These are phyloP conservation scores for Erpobdella octoculata DNA, from an alignment of 2,888 invertebrate species.

Conservation along the genomic window DNA sequence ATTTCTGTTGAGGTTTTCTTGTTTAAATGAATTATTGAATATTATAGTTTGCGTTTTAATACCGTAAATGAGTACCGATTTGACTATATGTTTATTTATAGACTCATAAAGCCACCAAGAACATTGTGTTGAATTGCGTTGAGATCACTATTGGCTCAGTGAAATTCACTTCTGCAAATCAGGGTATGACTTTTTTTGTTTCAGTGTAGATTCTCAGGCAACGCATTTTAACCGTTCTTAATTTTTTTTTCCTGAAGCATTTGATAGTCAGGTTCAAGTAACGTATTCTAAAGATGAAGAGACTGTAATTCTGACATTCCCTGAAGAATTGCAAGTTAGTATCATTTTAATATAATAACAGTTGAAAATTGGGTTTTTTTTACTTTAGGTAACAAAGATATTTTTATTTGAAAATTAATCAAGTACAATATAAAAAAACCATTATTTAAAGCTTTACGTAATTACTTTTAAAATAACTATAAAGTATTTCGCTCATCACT, in stretches of 20 bases:
- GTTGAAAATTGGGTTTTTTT: neutral
- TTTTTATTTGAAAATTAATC: neutral
- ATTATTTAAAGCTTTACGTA: too few species aligned
- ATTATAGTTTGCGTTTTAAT: neutral
- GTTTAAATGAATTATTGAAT: neutral
- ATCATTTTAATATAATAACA: neutral
- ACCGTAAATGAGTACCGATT: too few species aligned
- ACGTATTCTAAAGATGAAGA: conserved; percentile 43
- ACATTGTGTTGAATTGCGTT: neutral
- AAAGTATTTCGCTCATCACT: too few species aligned
- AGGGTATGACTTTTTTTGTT: neutral
- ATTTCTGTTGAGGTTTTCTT: conserved; percentile 67
- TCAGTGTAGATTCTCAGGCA: neutral
- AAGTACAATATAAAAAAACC: too few species aligned
- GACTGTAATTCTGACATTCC: conserved; percentile 44
- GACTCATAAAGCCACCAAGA: neutral
- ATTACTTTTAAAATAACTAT: too few species aligned
- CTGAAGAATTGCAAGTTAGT: conserved; percentile 43
- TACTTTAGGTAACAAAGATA: neutral
- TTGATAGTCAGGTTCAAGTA: conserved; percentile 33
- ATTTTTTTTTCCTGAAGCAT: neutral
- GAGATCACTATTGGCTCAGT: neutral
- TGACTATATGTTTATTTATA: too few species aligned
- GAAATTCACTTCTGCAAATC: neutral
- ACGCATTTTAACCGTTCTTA: neutral